Evolutionary conservation across 2,888 invertebrate genomes (phyloP).

Genomic region (Calephelis perditalis): DNA sequence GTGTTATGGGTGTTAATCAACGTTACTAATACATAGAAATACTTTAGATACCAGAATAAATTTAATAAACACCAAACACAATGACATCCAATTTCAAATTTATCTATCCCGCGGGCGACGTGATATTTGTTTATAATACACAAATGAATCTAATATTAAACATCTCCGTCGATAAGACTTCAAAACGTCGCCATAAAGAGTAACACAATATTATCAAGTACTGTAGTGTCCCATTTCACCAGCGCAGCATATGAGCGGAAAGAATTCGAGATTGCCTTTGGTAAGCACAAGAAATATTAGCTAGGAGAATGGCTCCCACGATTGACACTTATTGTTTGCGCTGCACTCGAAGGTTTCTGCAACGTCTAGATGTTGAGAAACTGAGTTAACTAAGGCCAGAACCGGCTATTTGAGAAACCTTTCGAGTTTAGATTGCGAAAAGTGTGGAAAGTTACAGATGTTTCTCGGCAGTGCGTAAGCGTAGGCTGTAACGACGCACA

Average conservation of each 20-base stretch:
- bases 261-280: slow-evolving; percentile 53
- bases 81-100: no score
- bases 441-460: slow-evolving; percentile 59
- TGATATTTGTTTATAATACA: background rate
- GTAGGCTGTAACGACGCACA: slow-evolving; percentile 7
- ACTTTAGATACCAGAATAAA: no score
- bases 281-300: slow-evolving; percentile 45
- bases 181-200: slow-evolving; percentile 2
- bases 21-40: no score
- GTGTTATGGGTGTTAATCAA: no score
- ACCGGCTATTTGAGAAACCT: slow-evolving; percentile 68
- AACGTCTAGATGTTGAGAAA: slow-evolving; percentile 66
- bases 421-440: slow-evolving; percentile 66
- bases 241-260: slow-evolving; percentile 53
- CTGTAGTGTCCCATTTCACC: slow-evolving; percentile 50
- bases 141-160: background rate
- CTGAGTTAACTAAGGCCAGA: slow-evolving; percentile 56
- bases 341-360: slow-evolving; percentile 70
- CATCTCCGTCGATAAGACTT: background rate
- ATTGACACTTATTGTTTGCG: slow-evolving; percentile 64
- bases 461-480: slow-evolving; percentile 7
- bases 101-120: no score
- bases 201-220: slow-evolving; percentile 7
- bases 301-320: slow-evolving; percentile 61
- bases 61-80: no score